These are phyloP conservation scores for Furcula furcula DNA, from an alignment of 2,888 invertebrate species.

Conservation along the genomic window DNA sequence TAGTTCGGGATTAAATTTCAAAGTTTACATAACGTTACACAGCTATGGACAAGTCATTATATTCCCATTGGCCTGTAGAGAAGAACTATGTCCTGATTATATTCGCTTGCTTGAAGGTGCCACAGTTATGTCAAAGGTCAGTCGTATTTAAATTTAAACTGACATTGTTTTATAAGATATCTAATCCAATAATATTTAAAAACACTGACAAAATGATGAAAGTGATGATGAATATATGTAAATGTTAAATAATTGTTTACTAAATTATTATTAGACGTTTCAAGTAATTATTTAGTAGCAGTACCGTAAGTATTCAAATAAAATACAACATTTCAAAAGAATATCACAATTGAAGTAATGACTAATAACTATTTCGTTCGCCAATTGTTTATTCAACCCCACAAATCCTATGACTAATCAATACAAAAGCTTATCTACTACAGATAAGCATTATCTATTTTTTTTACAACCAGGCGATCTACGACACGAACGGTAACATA, in stretches of 20 bases:
- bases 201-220: too few species aligned
- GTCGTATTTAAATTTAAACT: neutral
- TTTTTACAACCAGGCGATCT: constrained; percentile 52
- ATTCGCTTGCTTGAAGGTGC: constrained; percentile 64
- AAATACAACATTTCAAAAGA: neutral
- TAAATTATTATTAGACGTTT: too few species aligned
- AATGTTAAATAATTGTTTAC: too few species aligned
- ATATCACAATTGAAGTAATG: neutral
- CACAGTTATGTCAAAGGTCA: constrained; percentile 64
- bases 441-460: constrained; percentile 6
- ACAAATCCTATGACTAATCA: neutral
- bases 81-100: constrained; percentile 61
- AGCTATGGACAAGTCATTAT: constrained; percentile 70
- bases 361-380: neutral
- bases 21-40: constrained; percentile 68
- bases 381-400: neutral
- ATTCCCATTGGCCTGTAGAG: constrained; percentile 60
- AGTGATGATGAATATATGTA: too few species aligned
- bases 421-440: neutral
- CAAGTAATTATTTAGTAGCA: too few species aligned
- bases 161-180: neutral
- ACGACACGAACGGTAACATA: constrained; percentile 53
- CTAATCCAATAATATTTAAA: too few species aligned
- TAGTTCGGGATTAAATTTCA: constrained; percentile 52
- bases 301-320: too few species aligned